Conservation (phyloP, 2,797 vertebrate genomes). For the Cetoscarus ocellatus region DNA sequence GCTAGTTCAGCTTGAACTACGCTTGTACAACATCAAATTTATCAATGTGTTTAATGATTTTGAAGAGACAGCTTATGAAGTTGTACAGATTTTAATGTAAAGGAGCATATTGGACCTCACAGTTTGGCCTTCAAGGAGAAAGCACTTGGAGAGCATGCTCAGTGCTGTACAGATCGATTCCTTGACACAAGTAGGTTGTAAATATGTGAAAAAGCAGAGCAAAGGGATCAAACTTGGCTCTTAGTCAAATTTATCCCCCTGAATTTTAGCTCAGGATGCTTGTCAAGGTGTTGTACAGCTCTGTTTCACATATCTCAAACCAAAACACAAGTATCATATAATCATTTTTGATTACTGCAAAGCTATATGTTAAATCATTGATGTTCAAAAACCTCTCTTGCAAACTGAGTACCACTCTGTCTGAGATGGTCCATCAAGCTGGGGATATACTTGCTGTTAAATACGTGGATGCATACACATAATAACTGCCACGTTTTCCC, state of each 20-base stretch:
- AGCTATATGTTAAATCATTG: no score
- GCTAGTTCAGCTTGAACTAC: neutral
- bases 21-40: neutral
- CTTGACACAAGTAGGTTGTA: slow-evolving; percentile 18
- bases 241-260: slow-evolving; percentile 27
- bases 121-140: neutral
- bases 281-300: slow-evolving; percentile 1
- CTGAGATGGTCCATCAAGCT: no score
- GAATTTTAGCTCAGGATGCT: slow-evolving; percentile 21
- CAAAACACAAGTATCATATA: slow-evolving; percentile 1
- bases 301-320: slow-evolving; percentile 19
- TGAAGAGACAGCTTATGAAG: neutral
- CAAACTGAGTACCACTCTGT: no score
- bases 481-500: no score
- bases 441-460: no score
- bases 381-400: no score
- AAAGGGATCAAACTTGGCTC: slow-evolving; percentile 14
- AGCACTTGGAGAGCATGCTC: neutral
- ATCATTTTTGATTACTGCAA: neutral
- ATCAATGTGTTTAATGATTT: neutral
- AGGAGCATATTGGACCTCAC: neutral
- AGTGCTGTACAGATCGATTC: slow-evolving; percentile 19
- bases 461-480: no score
- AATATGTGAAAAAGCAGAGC: slow-evolving; percentile 10
- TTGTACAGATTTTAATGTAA: neutral